Conservation (phyloP, 1,140 invertebrate species). For the Diabrotica undecimpunctata region DNA sequence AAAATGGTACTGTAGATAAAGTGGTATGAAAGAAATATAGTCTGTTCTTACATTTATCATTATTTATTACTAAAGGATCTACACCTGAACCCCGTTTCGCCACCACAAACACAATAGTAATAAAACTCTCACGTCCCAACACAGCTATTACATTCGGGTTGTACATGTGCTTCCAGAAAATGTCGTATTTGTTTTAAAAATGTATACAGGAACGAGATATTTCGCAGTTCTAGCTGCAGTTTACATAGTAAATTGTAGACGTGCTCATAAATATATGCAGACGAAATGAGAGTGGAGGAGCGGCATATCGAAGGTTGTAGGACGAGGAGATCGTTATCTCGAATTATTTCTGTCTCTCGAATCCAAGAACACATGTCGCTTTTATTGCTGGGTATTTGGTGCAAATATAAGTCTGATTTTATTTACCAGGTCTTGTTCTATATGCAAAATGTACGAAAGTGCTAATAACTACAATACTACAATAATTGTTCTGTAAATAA, state of each 20-base stretch:
- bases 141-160: conserved; percentile 25
- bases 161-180: conserved; percentile 30
- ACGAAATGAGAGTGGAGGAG: not conserved
- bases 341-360: conserved; percentile 2
- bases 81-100: conserved; percentile 10
- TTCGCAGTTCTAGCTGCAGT: conserved; percentile 8
- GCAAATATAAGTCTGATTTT: conserved; percentile 1
- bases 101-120: conserved; percentile 31
- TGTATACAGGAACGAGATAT: conserved; percentile 25
- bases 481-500: too few species aligned
- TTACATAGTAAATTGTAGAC: conserved; percentile 9
- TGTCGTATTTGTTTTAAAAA: conserved; percentile 34
- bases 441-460: too few species aligned
- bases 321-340: not conserved
- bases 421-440: too few species aligned
- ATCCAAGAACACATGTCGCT: conserved; percentile 1
- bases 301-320: not conserved
- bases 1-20: too few species aligned
- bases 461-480: too few species aligned
- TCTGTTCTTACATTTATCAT: conserved; percentile 10
- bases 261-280: conserved; percentile 7
- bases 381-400: not conserved
- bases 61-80: conserved; percentile 12
- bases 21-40: not conserved
- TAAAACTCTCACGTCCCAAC: conserved; percentile 32